Evolutionary conservation across 2,113 vertebrate genomes (phyloP), one percentile per base, ranked within the genome.

Genomic region (Gobio gobio): DNA sequence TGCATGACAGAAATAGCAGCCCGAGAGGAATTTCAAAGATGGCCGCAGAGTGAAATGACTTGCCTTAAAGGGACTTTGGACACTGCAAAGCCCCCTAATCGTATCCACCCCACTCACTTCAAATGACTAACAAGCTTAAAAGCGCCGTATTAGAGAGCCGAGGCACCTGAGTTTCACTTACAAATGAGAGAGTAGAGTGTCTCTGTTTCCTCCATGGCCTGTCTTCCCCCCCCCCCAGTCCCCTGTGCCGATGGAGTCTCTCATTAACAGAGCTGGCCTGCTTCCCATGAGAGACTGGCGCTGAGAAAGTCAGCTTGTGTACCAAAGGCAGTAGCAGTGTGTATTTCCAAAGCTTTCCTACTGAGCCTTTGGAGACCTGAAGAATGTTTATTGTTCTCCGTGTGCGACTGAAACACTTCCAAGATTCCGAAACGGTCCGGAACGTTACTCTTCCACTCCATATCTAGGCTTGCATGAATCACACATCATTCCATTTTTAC

Each of bases 281-380:
- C 36, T 51, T 74, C 66, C 83, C 83, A 51, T 68, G 61, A 63
- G 61, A 33, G 12, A 83, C n/a, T 16, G 73, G 70, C 54, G 51
- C 81, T 86, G 83, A 81, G 76, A 70, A 81, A 80, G 68, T n/a
- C 58, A 58, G 59, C 26, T 43, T 51, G 59, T 75, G 75, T 85
- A 88, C 74, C 86, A 84, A 75, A 83, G 74, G 63, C 66, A 83
- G 79, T 33, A 79, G 83, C 85, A 84, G 86, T 66, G 73, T 54
- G 45, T 66, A 24, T 63, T 73, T 66, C 77, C 26, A 59, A 49
- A 66, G 75, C 66, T 33, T 83, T 83, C 86, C 74, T 63, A 40
- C 76, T 64, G 36, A 61, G 76, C 56, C 78, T 82, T 74, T 58
- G 66, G 64, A 64, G 58, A 83, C 54, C 26, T 36, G 61, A 24